Conservation (phyloP, 2,888 invertebrate species). For the Platycnemis pennipes region DNA sequence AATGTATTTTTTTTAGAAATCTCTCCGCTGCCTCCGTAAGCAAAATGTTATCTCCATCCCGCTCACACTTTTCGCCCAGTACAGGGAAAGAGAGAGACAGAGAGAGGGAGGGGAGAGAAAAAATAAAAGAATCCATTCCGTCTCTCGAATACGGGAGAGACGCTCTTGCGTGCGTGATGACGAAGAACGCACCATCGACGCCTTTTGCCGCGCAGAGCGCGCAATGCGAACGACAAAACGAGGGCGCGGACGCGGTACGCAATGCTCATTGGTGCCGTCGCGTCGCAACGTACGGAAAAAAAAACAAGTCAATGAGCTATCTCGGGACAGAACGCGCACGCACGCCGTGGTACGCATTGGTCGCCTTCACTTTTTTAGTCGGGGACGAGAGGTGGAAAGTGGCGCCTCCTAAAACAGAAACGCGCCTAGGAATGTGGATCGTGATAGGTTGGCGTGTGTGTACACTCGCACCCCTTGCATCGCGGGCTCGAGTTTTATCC, state of each 20-base stretch:
- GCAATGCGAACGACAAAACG: neutral
- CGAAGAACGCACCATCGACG: neutral
- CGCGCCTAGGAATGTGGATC: neutral
- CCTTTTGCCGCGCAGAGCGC: neutral
- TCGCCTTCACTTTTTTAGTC: neutral
- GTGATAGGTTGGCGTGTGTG: neutral
- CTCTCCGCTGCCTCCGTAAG: neutral
- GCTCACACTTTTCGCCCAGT: neutral
- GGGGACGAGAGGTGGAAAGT: neutral
- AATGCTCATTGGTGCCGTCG: neutral
- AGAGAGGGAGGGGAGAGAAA: too few species aligned
- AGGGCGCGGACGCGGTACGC: neutral
- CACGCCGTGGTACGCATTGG: neutral
- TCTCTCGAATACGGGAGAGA: neutral
- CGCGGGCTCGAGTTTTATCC: neutral
- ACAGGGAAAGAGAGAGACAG: neutral
- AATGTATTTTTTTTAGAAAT: slow-evolving; percentile 18
- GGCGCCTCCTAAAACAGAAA: neutral
- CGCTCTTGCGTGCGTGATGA: neutral
- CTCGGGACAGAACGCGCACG: neutral
- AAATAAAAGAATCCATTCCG: neutral
- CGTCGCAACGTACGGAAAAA: neutral
- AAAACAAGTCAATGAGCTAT: neutral
- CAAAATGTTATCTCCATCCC: neutral
- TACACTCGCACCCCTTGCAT: neutral